These are phyloP conservation scores for Rhabdornis inornatus DNA, from an alignment of 2,113 vertebrate species.

Conservation along the genomic window DNA sequence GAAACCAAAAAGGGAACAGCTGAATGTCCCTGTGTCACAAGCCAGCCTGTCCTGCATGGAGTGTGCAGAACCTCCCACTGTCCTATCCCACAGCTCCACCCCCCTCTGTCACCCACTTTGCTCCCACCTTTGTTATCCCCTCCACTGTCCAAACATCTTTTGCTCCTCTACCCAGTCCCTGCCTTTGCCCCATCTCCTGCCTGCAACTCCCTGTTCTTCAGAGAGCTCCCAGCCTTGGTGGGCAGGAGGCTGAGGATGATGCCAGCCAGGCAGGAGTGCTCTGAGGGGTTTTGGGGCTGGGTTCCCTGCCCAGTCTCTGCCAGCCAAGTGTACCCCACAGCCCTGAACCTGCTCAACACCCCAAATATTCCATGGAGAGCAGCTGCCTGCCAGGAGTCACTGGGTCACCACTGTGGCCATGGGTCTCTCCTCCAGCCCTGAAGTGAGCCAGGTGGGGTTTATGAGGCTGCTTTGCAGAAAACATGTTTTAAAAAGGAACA, in stretches of 20 bases:
- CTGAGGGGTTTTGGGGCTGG: not conserved
- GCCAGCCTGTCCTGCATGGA: not conserved
- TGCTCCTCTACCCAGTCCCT: not conserved
- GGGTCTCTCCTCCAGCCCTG: not conserved
- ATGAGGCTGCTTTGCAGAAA: not conserved
- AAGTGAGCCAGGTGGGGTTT: not conserved
- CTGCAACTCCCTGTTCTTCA: not conserved
- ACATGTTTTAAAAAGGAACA: not conserved
- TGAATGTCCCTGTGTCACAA: not conserved
- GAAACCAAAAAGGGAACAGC: not conserved
- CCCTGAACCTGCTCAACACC: not conserved
- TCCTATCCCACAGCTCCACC: not conserved
- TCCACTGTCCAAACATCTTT: not conserved
- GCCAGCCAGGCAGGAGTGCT: not conserved
- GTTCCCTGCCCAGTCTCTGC: not conserved
- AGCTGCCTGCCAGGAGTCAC: not conserved
- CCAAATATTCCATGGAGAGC: not conserved
- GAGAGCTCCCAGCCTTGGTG: not conserved
- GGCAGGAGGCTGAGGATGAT: not conserved
- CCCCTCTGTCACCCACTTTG: not conserved
- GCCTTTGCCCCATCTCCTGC: not conserved
- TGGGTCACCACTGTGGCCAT: accelerated
- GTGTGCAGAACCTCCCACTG: not conserved
- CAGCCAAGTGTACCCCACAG: not conserved
- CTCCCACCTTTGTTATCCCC: not conserved